A percentile compares a stretch with the other conserved stretches of the same genome.
phyloP scores from a whole-genome alignment of 2,113 vertebrate species.

The Polypterus senegalus region DNA sequence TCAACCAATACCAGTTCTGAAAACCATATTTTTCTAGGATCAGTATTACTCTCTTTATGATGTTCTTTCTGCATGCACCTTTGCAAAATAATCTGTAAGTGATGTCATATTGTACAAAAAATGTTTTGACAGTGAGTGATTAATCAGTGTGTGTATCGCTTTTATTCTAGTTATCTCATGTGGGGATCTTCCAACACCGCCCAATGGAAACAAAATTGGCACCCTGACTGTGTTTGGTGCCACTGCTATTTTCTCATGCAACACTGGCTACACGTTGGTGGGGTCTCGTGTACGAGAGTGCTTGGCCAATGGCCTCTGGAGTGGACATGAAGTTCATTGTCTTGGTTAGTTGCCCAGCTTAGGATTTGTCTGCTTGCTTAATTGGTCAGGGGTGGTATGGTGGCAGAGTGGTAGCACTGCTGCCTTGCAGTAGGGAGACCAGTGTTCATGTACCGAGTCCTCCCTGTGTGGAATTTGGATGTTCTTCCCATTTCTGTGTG shows the following conservation, averaged over 20 bases:
- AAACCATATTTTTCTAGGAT: too few species aligned
- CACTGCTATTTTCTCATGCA: conserved; percentile 95
- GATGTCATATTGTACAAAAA: background rate
- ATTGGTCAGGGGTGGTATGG: too few species aligned
- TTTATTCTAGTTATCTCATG: conserved; percentile 79
- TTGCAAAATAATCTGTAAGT: too few species aligned
- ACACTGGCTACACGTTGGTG: conserved; percentile 87
- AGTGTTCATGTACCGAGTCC: too few species aligned
- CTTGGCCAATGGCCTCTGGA: conserved; percentile 95
- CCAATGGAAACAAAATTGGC: conserved; percentile 89
- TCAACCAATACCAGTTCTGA: too few species aligned
- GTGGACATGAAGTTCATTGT: conserved; percentile 79
- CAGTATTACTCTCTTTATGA: too few species aligned
- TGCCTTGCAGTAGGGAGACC: too few species aligned
- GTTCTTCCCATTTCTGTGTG: too few species aligned
- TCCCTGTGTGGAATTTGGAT: too few species aligned
- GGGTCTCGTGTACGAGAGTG: conserved; percentile 89
- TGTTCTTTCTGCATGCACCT: too few species aligned
- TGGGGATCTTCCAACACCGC: conserved; percentile 76
- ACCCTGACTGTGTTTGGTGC: conserved; percentile 77
- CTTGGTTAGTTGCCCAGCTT: conserved; percentile 55
- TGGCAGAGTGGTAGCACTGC: too few species aligned
- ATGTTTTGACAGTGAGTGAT: background rate
- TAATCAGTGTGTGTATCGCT: conserved; percentile 4
- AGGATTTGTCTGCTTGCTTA: too few species aligned